Evolutionary conservation across 2,113 vertebrate genomes (phyloP), one percentile per base, ranked within the genome.

Genomic region (Puntigrus tetrazona): DNA sequence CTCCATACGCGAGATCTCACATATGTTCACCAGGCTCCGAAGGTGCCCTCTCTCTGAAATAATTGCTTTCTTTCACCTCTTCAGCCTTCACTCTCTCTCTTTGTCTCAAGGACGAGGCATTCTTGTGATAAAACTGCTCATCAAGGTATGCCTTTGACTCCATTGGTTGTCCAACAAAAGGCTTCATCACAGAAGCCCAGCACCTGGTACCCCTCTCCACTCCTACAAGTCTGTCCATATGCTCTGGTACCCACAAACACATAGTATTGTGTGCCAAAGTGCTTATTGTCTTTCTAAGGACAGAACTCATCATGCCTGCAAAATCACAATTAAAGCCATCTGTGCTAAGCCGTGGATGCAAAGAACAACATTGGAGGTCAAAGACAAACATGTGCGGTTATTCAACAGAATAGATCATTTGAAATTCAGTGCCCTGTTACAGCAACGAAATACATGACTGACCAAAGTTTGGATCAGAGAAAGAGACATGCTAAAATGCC

Each of bases 261-360:
- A 85, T 79, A 80, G 79, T 75, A 41, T 27, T 86, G 78, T 83
- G 45, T 78, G 41, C 55, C 45, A 78, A 89, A 86, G 55, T 55
- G 75, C 63, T 86, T 29, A 81, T 81, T 80, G 83, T 87, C 52
- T 87, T 82, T 87, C 61, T 81, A 61, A 78, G 77, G 76, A 31
- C 31, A 25, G 72, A 83, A 77, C 47, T 82, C 75, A 84, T 89
- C 77, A 84, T 55, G 76, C 72, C 52, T 84, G 55, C 59, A 55
- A 76, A 73, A 89, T 29, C 79, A 82, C 65, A 78, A 70, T 65
- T 69, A 72, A 77, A 85, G 83, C 83, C 86, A 87, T 87, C 86
- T 85, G 86, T 81, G 77, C 47, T 6, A 43, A 34, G 41, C 57
- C 57, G 38, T 55, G 45, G 67, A 50, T 74, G 45, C 78, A 77